Evolutionary conservation across 2,797 vertebrate genomes (phyloP).

Genomic region (Paedocypris micromegethes): DNA sequence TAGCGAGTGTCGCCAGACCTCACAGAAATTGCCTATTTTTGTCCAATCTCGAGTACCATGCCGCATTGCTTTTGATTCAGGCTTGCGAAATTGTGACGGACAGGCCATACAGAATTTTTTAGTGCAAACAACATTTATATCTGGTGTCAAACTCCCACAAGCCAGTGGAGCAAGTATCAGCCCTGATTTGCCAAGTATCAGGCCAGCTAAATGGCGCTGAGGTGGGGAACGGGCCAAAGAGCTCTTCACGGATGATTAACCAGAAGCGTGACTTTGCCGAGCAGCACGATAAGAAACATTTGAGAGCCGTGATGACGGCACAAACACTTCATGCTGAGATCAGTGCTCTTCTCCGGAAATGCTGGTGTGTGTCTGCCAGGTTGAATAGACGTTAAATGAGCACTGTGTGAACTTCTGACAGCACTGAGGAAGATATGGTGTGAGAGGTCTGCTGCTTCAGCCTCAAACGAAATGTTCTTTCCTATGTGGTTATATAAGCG

Average conservation of each 20-base stretch:
- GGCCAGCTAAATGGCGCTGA: conserved; percentile 7
- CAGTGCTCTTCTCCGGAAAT: conserved; percentile 18
- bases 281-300: conserved; percentile 20
- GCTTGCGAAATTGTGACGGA: conserved; percentile 6
- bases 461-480: conserved; percentile 7
- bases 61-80: conserved; percentile 6
- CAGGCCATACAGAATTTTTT: conserved; percentile 3
- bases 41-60: conserved; percentile 31
- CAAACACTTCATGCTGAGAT: conserved; percentile 29
- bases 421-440: conserved; percentile 18
- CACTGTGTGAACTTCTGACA: conserved; percentile 27
- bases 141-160: not conserved
- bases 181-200: conserved; percentile 2
- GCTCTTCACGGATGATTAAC: conserved; percentile 8
- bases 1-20: conserved; percentile 33
- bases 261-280: not conserved
- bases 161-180: not conserved
- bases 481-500: conserved; percentile 23
- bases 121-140: not conserved
- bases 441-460: conserved; percentile 16
- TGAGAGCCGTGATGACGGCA: conserved; percentile 13
- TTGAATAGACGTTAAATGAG: conserved; percentile 30
- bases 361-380: conserved; percentile 13
- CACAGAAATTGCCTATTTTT: conserved; percentile 14
- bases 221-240: not conserved